These are phyloP conservation scores for Agrochola macilenta DNA, from an alignment of 2,888 invertebrate species.

Conservation along the genomic window DNA sequence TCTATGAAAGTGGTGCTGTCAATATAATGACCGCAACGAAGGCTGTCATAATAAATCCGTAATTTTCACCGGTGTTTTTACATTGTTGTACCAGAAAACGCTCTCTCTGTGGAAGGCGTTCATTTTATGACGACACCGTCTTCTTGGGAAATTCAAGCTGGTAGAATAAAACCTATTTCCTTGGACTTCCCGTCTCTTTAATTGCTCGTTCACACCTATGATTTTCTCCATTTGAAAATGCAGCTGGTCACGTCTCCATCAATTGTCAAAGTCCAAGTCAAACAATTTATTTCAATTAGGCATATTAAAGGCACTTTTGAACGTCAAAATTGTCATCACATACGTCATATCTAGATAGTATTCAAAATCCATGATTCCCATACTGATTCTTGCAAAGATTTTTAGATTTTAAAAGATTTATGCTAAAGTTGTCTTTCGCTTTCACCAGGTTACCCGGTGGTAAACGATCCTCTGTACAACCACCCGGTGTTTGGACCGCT, in stretches of 20 bases:
- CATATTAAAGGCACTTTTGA: too few relatives aligned
- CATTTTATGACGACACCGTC: neutral
- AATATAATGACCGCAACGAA: neutral
- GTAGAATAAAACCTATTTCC: neutral
- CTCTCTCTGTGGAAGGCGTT: neutral
- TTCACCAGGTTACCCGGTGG: conserved; percentile 96
- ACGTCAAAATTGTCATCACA: too few relatives aligned
- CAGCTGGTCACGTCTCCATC: neutral
- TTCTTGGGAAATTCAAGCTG: neutral
- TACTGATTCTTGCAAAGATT: too few relatives aligned
- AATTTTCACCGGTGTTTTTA: neutral
- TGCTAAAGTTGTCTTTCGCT: neutral
- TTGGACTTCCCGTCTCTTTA: neutral
- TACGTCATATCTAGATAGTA: neutral
- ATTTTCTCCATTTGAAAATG: neutral
- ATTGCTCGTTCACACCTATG: neutral
- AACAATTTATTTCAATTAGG: too few relatives aligned
- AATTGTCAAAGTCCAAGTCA: too few relatives aligned
- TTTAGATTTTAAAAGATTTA: neutral
- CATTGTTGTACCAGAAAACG: neutral
- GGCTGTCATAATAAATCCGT: neutral
- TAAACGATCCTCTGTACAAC: conserved; percentile 99
- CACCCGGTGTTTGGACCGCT: conserved; percentile 98
- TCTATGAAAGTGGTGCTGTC: neutral
- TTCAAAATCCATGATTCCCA: neutral